Evolutionary conservation across 2,113 vertebrate species (phyloP), one percentile per base, ranked within the genome.

Genomic region (Chloroceryle aenea): DNA sequence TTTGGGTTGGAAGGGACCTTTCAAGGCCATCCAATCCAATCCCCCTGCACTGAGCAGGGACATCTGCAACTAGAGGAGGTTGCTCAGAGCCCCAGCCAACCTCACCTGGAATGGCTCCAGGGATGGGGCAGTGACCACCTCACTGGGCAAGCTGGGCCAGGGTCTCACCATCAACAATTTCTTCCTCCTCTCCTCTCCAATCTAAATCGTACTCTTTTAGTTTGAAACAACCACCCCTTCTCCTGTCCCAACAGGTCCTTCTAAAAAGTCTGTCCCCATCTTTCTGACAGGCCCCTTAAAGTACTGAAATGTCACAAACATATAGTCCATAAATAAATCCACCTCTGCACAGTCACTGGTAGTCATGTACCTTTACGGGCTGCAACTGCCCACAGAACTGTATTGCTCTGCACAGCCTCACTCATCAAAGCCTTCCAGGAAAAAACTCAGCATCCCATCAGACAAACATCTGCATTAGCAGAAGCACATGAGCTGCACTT

Each of bases 401-500:
- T 4, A 62, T 27, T 17, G 1, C 32, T 32, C 68, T 14, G n/a
- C n/a, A 13, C 1, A n/a, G 43, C 42, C 36, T n/a, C 1, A 0
- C 29, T 9, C 17, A 30, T 14, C 84, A 69, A 38, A 66, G 50
- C 29, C 43, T 59, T 17, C 26, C 40, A 66, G 47, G 34, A 45
- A 36, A 34, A 45, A n/a, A 26, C 10, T 9, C 30, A 7, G 21
- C 59, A 32, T 7, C 45, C 50, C 59, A 47, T 40, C 43, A 16
- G 25, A n/a, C 43, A 71, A 22, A 61, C 7, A 38, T 6, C 45
- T 59, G 9, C 56, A 15, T 5, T 9, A 40, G 56, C 38, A 34
- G 21, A 29, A 55, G 30, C 8, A 53, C 32, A 18, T 5, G 6
- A 52, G n/a, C 38, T 53, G 30, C 32, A 29, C 22, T 42, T 36